Evolutionary conservation across 2,113 vertebrate species (phyloP), one percentile per base, ranked within the genome.

Genomic region (Cyanistes caeruleus): DNA sequence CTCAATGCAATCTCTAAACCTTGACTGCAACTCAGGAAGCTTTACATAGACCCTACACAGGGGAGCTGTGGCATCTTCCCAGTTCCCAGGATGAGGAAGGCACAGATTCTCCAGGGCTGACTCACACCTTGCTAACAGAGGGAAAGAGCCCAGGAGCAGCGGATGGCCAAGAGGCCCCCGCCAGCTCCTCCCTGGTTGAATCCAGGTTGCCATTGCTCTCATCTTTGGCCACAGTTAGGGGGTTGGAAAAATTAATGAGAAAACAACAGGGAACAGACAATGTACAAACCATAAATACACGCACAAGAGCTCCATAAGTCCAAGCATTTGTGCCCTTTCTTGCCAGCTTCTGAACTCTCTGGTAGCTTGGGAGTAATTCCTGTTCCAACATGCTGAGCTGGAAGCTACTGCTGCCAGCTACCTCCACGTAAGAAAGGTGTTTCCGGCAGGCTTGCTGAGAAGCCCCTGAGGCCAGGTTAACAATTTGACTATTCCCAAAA

Each of bases 381-480:
- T 96, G 96, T 91, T 95, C 81, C 77, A 91, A 94, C 95, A 95
- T 1, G 95, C 91, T 89, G 84, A 89, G 84, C 89, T 96, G 95
- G 95, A 97, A 97, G 91, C 86, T 60, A 55, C 77, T 53, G 62
- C 65, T 67, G 91, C 89, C 94, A 93, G 91, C 37, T 94, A 87
- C 60, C 91, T 89, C 55, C 80, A 72, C 0, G 0, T 64, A 87
- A 69, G 93, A 82, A 82, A 95, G 77, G 48, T 82, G 95, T 95
- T 96, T 97, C 94, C 87, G 65, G 89, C 69, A 94, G 55, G 25
- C 96, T 91, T 82, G 91, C 87, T 92, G 95, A 94, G 93, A 95
- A 95, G 77, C 37, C 74, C 95, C 94, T 33, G 44, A 92, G 91
- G 91, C 87, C 91, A 95, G 60, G 48, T 90, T 84, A 94, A 89